Base-by-base conservation (phyloP, 2,797 vertebrate species). In the Crenichthys baileyi region DNA sequence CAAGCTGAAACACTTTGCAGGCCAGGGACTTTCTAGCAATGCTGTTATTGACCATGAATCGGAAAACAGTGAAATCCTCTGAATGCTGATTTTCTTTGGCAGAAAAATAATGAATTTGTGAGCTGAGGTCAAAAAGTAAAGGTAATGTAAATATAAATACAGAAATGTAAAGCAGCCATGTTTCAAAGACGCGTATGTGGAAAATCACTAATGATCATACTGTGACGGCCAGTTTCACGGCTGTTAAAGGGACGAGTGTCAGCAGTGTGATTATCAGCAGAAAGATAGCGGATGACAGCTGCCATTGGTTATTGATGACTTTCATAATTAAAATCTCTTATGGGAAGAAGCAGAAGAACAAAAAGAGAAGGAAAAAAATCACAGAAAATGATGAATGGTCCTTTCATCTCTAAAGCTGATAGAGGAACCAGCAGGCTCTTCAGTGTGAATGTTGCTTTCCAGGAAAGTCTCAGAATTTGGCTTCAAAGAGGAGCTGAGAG, bases 271-370 rank as follows among this genome's bases (percentile, higher is more conserved):
- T 94, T 92, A 95, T 92, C 91, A 90, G 78, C 87, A 91, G 93
- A 92, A 91, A 93, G 95, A 95, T 94, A 94, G 90, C 92, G 72
- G 89, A 90, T 95, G 95, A 95, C 95, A 94, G 94, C 91, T 94
- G 94, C 90, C 93, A 91, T 94, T 85, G 92, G 93, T 94, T 94
- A 95, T 96, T 95, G 95, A 96, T 95, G 95, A 91, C 90, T 94
- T 94, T 94, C 93, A 95, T 96, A 95, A 95, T 96, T 95, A 94
- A 94, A 95, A 95, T 93, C 87, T 81, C 91, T 93, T 94, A 94
- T 91, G 85, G 92, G 86, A 83, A 86, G 89, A 78, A 79, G 78
- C 88, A 83, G 83, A 87, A 87, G 92, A 94, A 93, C 91, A 95
- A 94, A 92, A 90, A 91, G 82, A 84, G 60, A 68, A 36, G 31